Percentiles rank a stretch among this genome's conserved stretches.
Evolutionary conservation across 2,888 invertebrate species (phyloP).

Genomic region (Atherix ibis): DNA sequence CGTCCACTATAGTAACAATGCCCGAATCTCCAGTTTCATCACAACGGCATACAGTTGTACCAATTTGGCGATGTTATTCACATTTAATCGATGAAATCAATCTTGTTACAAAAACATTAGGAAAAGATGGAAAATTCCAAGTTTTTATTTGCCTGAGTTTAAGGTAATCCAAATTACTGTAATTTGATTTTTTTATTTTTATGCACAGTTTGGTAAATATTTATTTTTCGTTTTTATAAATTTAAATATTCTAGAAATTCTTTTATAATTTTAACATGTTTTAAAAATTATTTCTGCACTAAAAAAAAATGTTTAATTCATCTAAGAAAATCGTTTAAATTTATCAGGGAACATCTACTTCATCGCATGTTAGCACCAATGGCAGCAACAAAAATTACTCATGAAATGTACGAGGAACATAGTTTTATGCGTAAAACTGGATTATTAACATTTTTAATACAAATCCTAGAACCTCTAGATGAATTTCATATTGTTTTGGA

Average conservation of each 20-base stretch:
- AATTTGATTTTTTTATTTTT: too few relatives aligned
- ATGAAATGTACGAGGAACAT: conserved; percentile 91
- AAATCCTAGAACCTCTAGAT: conserved; percentile 78
- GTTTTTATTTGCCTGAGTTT: conserved; percentile 87
- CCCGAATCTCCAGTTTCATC: conserved; percentile 22
- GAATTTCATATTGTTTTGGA: conserved; percentile 78
- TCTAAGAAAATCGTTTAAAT: too few relatives aligned
- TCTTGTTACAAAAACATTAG: conserved; percentile 55
- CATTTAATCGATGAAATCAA: conserved; percentile 80
- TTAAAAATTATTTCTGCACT: too few relatives aligned
- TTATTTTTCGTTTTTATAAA: too few relatives aligned
- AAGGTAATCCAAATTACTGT: conserved; percentile 58
- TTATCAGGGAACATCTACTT: conserved; percentile 72
- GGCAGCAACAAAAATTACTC: conserved; percentile 73
- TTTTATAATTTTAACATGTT: too few relatives aligned
- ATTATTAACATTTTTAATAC: conserved; percentile 71
- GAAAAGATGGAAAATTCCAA: conserved; percentile 97
- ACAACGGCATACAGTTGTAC: conserved; percentile 39
- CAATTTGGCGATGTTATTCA: conserved; percentile 76
- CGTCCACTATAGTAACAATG: conserved; percentile 33
- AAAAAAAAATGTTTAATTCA: too few relatives aligned
- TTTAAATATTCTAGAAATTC: too few relatives aligned
- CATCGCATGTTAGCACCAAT: conserved; percentile 86
- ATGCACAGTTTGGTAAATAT: background rate
- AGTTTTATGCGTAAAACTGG: conserved; percentile 83